Conservation (phyloP, 2,888 invertebrate species). For the Tetrapedia diversipes region DNA sequence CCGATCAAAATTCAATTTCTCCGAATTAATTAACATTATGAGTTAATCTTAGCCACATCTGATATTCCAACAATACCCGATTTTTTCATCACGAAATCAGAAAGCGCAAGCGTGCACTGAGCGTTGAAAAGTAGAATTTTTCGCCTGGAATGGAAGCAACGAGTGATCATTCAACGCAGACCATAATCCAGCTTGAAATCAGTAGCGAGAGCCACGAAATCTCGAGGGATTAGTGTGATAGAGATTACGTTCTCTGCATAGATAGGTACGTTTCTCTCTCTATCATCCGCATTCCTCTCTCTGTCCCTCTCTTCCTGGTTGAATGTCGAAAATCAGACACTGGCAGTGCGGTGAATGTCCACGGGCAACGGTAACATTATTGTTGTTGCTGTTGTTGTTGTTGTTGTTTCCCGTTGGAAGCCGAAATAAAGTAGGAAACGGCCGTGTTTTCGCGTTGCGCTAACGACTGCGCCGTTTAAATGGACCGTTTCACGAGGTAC, state of each 20-base stretch:
- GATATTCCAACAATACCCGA: too few species aligned
- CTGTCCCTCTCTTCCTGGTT: too few species aligned
- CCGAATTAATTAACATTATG: too few species aligned
- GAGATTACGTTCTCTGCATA: constrained; percentile 30
- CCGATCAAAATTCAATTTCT: too few species aligned
- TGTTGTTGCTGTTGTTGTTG: constrained; percentile 55
- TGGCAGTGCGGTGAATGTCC: constrained; percentile 29
- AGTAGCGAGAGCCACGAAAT: constrained; percentile 46
- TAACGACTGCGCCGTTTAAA: constrained; percentile 63
- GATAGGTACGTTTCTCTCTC: too few species aligned
- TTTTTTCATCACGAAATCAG: neutral
- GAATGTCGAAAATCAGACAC: constrained; percentile 59
- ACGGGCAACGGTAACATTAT: constrained; percentile 41
- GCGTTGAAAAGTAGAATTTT: neutral
- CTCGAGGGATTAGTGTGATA: constrained; percentile 54
- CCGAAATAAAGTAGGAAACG: constrained; percentile 62
- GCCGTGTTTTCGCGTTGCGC: constrained; percentile 60
- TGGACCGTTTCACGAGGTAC: constrained; percentile 60
- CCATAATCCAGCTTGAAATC: constrained; percentile 55
- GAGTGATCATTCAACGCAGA: constrained; percentile 33
- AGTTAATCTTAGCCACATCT: too few species aligned
- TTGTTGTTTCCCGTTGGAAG: constrained; percentile 64
- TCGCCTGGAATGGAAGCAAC: neutral
- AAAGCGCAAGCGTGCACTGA: neutral
- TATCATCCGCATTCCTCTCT: neutral